Conservation (phyloP, 2,797 vertebrate genomes). For the Hemitrygon akajei region DNA sequence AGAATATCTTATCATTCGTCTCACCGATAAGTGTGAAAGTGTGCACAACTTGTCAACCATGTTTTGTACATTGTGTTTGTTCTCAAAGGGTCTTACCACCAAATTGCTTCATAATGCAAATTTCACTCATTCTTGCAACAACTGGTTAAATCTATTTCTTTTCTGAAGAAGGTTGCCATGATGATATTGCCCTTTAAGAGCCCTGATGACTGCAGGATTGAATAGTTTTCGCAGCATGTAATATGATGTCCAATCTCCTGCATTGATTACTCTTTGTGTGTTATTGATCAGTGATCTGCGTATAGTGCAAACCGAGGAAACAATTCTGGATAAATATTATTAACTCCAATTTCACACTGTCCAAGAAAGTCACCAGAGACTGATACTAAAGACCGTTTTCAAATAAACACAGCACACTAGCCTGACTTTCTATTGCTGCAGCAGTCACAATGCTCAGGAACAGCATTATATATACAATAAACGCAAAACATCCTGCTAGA, state of each 20-base stretch:
- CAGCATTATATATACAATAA: neutral
- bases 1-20: neutral
- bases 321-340: neutral
- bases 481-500: no score
- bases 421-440: neutral
- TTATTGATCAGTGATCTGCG: neutral
- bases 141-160: neutral
- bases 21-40: neutral
- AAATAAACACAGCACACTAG: neutral
- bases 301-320: neutral
- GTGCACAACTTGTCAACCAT: no score
- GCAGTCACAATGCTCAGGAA: neutral
- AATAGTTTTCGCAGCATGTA: neutral
- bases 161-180: neutral
- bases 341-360: conserved; percentile 14
- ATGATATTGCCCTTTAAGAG: neutral
- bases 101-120: neutral
- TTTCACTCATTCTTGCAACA: no score
- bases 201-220: neutral
- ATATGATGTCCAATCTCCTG: neutral
- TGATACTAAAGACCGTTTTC: neutral
- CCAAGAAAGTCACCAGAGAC: neutral
- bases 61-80: no score
- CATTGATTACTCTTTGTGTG: neutral
- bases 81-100: no score